phyloP scores from a whole-genome alignment of 2,113 vertebrate species.

The Plotosus lineatus region DNA sequence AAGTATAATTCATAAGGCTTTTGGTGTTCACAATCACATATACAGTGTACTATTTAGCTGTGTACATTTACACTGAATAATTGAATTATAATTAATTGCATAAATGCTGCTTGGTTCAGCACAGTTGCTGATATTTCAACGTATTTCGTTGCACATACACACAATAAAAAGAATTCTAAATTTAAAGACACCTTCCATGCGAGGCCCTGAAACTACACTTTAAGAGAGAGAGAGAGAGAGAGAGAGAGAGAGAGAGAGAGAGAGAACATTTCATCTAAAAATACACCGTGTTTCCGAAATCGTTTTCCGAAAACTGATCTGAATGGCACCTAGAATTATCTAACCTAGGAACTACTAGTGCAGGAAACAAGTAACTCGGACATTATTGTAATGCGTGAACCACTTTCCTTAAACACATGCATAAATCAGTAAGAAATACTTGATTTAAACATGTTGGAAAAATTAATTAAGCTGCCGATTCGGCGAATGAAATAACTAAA shows the following conservation, averaged over 20 bases:
- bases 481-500: slow-evolving; percentile 15
- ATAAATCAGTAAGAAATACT: slow-evolving; percentile 1
- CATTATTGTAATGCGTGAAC: not conserved
- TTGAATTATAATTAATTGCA: slow-evolving; percentile 48
- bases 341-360: not conserved
- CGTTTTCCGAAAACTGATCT: not conserved
- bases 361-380: not conserved
- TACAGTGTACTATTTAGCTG: slow-evolving; percentile 46
- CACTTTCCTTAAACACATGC: not conserved
- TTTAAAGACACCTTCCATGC: slow-evolving; percentile 8
- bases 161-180: slow-evolving; percentile 1
- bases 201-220: slow-evolving; percentile 22
- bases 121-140: slow-evolving; percentile 58
- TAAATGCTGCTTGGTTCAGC: slow-evolving; percentile 53
- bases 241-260: too few relatives aligned
- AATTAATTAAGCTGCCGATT: not conserved
- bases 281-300: not conserved
- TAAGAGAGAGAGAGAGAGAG: too few relatives aligned
- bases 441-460: not conserved
- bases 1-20: slow-evolving; percentile 65
- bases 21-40: slow-evolving; percentile 70
- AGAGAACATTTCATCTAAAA: slow-evolving; percentile 29
- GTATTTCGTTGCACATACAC: slow-evolving; percentile 34
- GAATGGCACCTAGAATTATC: slow-evolving; percentile 15
- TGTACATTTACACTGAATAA: slow-evolving; percentile 43